These are phyloP conservation scores for Drosophila arawakana DNA, from an alignment of 1,140 invertebrate genomes.

Conservation along the genomic window DNA sequence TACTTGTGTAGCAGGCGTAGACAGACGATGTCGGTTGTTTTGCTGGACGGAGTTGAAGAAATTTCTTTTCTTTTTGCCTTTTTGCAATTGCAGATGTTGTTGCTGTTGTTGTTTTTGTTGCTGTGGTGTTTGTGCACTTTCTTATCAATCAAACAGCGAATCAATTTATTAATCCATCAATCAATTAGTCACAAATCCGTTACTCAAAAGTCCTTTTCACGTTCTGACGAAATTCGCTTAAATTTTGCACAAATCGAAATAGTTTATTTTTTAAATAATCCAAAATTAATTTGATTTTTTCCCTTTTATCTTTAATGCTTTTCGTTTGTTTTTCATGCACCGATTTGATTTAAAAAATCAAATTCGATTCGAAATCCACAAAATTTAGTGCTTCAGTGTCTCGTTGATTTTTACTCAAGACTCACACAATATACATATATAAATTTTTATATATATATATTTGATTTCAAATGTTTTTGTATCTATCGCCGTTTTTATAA, in stretches of 20 bases:
- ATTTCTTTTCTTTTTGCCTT: constrained; percentile 10
- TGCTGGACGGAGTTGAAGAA: constrained; percentile 41
- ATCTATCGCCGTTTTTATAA: constrained; percentile 34
- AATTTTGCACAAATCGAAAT: constrained; percentile 33
- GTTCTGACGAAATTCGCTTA: constrained; percentile 39
- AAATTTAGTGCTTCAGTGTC: constrained; percentile 30
- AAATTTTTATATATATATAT: constrained; percentile 49
- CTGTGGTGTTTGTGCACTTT: constrained; percentile 39
- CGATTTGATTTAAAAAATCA: constrained; percentile 13
- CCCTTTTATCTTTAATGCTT: constrained; percentile 15
- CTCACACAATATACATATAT: no score
- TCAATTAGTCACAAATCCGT: constrained; percentile 9
- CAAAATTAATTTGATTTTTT: constrained; percentile 23
- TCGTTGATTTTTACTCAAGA: constrained; percentile 45
- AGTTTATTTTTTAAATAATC: constrained; percentile 23
- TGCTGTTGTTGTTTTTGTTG: constrained; percentile 34
- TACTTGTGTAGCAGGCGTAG: constrained; percentile 51
- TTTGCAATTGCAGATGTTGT: constrained; percentile 31
- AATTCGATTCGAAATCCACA: constrained; percentile 43
- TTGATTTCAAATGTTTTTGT: constrained; percentile 52
- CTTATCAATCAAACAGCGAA: constrained; percentile 46
- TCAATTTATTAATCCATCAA: constrained; percentile 10
- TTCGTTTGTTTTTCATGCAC: constrained; percentile 1
- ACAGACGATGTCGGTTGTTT: constrained; percentile 65
- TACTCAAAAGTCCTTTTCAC: constrained; percentile 66